These are phyloP conservation scores for Rhynchopsitta pachyrhyncha DNA, from an alignment of 2,113 vertebrate species.

Conservation along the genomic window DNA sequence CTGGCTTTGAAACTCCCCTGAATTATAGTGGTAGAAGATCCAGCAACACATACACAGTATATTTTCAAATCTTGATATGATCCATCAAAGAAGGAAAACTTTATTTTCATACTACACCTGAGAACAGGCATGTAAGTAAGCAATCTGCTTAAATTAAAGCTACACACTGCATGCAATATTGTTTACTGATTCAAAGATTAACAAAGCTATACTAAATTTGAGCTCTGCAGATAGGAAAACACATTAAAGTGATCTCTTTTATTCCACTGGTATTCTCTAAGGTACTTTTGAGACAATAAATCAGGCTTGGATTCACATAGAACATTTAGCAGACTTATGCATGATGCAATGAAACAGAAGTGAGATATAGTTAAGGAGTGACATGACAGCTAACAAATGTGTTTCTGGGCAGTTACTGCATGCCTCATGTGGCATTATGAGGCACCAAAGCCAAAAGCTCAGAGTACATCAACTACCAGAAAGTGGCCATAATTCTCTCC, in stretches of 20 bases:
- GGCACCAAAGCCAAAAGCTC: constrained; percentile 49
- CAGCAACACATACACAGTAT: fast-evolving
- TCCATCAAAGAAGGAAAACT: not conserved
- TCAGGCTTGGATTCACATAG: constrained; percentile 26
- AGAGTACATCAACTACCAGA: constrained; percentile 57
- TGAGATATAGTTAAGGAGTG: constrained; percentile 38
- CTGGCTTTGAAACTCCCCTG: not conserved
- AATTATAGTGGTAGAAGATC: not conserved
- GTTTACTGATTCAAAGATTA: constrained; percentile 56
- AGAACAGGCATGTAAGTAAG: not conserved
- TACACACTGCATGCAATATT: not conserved
- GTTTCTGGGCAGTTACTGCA: constrained; percentile 32
- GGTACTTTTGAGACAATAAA: constrained; percentile 36
- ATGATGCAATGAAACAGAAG: constrained; percentile 48
- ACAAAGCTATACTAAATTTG: constrained; percentile 38
- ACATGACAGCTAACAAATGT: constrained; percentile 43
- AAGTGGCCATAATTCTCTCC: constrained; percentile 52
- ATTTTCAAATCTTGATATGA: not conserved
- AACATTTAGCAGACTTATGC: constrained; percentile 48
- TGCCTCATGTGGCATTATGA: constrained; percentile 48
- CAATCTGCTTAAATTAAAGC: constrained; percentile 43
- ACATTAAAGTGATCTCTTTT: constrained; percentile 30
- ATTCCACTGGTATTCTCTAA: constrained; percentile 20
- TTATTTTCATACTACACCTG: constrained; percentile 18
- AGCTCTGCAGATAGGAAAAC: constrained; percentile 15